Evolutionary conservation across 2,888 invertebrate species (phyloP), one percentile per base, ranked within the genome.

Genomic region (Heterodera filipjevi): DNA sequence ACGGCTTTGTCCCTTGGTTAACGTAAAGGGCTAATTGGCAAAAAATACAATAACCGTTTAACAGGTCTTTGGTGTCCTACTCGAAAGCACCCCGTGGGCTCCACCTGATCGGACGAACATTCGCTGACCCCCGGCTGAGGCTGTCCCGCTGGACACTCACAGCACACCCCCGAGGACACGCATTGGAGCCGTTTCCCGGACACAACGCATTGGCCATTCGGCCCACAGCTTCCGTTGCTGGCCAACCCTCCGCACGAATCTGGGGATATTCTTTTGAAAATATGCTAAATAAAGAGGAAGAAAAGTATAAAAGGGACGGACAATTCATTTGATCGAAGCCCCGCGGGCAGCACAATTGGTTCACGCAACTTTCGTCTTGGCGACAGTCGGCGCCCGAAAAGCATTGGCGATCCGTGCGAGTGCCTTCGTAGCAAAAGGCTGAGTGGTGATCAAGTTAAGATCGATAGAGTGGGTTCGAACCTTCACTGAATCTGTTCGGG

Each of bases 361-460:
- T 77, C 27, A 77, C 71, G 68, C 77, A 77, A 30, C 77, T 77
- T 14, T 71, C 66, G 27, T 70, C 71, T 19, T 27, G n/a, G 68
- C 32, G 27, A 33, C 77, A 77, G 30, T 77, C 77, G 46, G 19
- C 35, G 22, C n/a, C n/a, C 30, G 39, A 19, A 16, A 39, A 30
- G 33, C 77, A 77, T 46, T 77, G 66, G 10, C 70, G 39, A 22
- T 39, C 35, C 19, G 35, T 71, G 44, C 44, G 33, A 19, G 49
- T 30, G 32, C 77, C 77, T 16, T 77, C 71, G 35, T 71, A 77
- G 71, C 77, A 77, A n/a, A 77, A 49, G 12, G 77, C 77, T 77
- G 33, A 46, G 39, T 8, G 16, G 14, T 22, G 32, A 22, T n/a
- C 22, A 53, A 3, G 5, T 53, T 53, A 19, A n/a, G n/a, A n/a